Evolutionary conservation across 2,113 vertebrate species (phyloP).

Genomic region (Agelaius tricolor): DNA sequence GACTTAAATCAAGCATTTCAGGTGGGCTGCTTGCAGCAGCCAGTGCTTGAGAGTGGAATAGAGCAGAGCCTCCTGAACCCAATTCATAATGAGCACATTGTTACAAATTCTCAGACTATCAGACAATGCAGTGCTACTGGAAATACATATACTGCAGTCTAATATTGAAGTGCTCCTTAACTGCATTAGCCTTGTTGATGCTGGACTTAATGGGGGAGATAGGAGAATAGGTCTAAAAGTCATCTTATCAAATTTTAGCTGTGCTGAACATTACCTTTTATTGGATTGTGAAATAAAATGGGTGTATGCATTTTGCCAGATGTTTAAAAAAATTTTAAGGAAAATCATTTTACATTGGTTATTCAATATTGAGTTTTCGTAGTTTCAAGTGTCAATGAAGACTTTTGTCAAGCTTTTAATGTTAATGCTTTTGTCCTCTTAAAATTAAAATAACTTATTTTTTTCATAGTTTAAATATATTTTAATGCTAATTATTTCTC

Average conservation of each 20-base stretch:
- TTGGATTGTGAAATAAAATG: slow-evolving; percentile 76
- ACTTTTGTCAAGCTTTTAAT: slow-evolving; percentile 70
- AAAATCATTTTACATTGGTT: slow-evolving; percentile 66
- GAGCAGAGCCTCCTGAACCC: slow-evolving; percentile 80
- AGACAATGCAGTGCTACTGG: slow-evolving; percentile 82
- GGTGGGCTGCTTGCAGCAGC: slow-evolving; percentile 70
- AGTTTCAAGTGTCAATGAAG: slow-evolving; percentile 72
- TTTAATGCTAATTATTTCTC: slow-evolving; percentile 78
- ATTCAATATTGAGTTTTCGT: slow-evolving; percentile 62
- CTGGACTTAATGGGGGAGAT: slow-evolving; percentile 62
- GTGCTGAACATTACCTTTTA: slow-evolving; percentile 73
- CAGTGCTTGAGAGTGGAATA: slow-evolving; percentile 76
- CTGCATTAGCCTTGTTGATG: slow-evolving; percentile 61
- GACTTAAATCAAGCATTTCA: slow-evolving; percentile 77
- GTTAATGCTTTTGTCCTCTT: slow-evolving; percentile 73
- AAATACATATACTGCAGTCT: slow-evolving; percentile 83
- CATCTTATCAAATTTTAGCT: slow-evolving; percentile 74
- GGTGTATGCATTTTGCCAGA: slow-evolving; percentile 72
- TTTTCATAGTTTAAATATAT: slow-evolving; percentile 73
- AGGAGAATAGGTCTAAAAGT: slow-evolving; percentile 68
- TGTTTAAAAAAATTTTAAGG: slow-evolving; percentile 55
- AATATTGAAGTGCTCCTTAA: slow-evolving; percentile 66
- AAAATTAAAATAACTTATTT: slow-evolving; percentile 65
- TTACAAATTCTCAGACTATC: slow-evolving; percentile 81
- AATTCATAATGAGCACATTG: slow-evolving; percentile 82